Base-by-base conservation (phyloP, 2,113 vertebrate species). In the Xenus cinereus region DNA sequence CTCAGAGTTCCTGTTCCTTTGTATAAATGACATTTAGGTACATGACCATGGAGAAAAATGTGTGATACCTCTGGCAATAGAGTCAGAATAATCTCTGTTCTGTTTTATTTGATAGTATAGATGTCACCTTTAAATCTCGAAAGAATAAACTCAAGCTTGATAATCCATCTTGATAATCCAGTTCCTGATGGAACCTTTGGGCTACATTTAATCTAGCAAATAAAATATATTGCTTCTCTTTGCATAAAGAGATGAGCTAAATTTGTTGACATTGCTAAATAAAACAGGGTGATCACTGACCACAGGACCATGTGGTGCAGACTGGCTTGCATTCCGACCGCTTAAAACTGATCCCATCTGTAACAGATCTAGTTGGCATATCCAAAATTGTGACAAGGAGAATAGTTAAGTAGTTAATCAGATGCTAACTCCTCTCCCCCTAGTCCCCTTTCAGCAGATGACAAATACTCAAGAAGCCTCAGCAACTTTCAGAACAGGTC, bases 191-290 rank as follows among this genome's bases (percentile, higher is more conserved):
- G 51, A 94, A 89, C 17, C 26, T 86, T 78, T 87, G 69, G 62
- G 54, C 60, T 78, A 75, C 35, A 48, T 78, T 90, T 92, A 60
- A 82, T 53, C 7, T 12, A 50, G 56, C 26, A 81, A 87, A 93
- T 84, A 87, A 89, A 94, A 93, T 27, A 71, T 86, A 88, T 9
- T 89, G 28, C 37, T 71, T 87, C 56, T 71, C 57, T 89, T 89
- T 86, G 39, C 35, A 59, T 60, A 59, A 77, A 75, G 57, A 76
- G 20, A 72, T 56, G 33, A 89, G 33, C 10, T 79, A 79, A 91
- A 91, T 82, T 51, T 64, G 63, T 35, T 72, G 66, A 64, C 39
- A 60, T 43, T 78, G 43, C 24, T 78, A 54, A 50, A 59, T 59
- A 72, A 84, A 72, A 68, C 15, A 67, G n/a, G 5, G 18, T 59